phyloP scores from a whole-genome alignment of 2,888 invertebrate genomes.

The Oligia fasciuncula region DNA sequence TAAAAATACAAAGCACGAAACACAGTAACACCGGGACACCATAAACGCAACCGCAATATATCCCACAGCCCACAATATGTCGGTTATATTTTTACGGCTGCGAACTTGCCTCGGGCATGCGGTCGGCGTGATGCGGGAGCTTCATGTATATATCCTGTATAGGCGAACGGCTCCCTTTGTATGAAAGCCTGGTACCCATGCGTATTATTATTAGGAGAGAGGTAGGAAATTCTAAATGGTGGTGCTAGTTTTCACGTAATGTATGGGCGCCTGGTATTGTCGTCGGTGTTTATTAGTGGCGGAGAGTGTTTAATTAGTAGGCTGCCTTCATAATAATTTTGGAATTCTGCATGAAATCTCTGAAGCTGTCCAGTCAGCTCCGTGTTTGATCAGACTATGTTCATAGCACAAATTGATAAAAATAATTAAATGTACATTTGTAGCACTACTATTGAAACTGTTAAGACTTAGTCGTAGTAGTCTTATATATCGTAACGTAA shows the following conservation, averaged over 20 bases:
- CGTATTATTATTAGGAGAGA: conserved; percentile 65
- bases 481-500: too few species aligned
- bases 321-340: background rate
- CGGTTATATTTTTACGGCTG: conserved; percentile 66
- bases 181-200: conserved; percentile 59
- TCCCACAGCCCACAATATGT: conserved; percentile 56
- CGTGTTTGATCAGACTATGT: background rate
- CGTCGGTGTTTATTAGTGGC: conserved; percentile 31
- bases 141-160: conserved; percentile 40
- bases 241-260: conserved; percentile 23
- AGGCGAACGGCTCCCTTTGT: conserved; percentile 55
- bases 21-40: conserved; percentile 44
- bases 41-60: conserved; percentile 66
- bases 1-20: conserved; percentile 53
- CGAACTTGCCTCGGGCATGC: conserved; percentile 61
- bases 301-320: background rate
- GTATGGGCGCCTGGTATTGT: conserved; percentile 53
- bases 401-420: conserved; percentile 18
- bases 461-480: conserved; percentile 8
- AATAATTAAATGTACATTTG: background rate
- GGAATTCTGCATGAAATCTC: background rate
- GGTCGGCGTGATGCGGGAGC: conserved; percentile 65
- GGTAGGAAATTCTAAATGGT: conserved; percentile 34
- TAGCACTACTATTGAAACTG: background rate
- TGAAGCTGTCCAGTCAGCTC: background rate